Conservation (phyloP, 1,140 invertebrate genomes). For the Tenebrio molitor region DNA sequence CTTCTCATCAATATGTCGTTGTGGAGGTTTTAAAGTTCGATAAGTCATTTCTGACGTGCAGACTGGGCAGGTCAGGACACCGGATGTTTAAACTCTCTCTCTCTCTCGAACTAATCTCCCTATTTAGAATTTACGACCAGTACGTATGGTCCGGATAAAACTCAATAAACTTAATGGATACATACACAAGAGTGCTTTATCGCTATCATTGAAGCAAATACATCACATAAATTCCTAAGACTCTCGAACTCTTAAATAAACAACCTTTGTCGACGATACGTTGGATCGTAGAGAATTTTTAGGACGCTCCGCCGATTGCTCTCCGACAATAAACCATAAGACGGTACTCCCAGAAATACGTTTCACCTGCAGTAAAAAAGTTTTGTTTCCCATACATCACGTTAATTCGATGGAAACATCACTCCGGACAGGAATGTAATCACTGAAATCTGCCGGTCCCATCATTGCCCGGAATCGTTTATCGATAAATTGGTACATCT, state of each 20-base stretch:
- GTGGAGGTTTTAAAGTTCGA: constrained; percentile 2
- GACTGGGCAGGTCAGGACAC: not conserved
- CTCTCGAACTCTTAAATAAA: not conserved
- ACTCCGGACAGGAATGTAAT: not conserved
- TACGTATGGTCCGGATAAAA: constrained; percentile 28
- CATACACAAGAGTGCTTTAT: constrained; percentile 32
- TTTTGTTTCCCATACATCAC: not conserved
- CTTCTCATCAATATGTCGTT: not conserved
- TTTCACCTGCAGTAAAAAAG: too few species aligned
- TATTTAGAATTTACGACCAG: constrained; percentile 16
- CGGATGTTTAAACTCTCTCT: not conserved
- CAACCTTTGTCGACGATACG: too few species aligned
- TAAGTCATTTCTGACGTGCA: constrained; percentile 2
- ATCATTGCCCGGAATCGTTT: constrained; percentile 8
- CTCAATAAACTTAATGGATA: constrained; percentile 36
- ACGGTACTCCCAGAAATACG: too few species aligned
- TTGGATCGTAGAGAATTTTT: too few species aligned
- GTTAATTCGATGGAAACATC: not conserved
- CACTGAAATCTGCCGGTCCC: constrained; percentile 1
- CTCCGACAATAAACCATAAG: too few species aligned
- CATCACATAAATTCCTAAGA: constrained; percentile 1
- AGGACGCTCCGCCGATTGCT: too few species aligned
- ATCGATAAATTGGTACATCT: constrained; percentile 34
- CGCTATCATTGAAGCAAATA: constrained; percentile 3
- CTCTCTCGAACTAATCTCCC: constrained; percentile 12